A percentile compares a stretch with the other conserved stretches of the same genome.
Evolutionary conservation across 2,888 invertebrate genomes (phyloP).

Genomic region (Sarcophaga caerulescens): DNA sequence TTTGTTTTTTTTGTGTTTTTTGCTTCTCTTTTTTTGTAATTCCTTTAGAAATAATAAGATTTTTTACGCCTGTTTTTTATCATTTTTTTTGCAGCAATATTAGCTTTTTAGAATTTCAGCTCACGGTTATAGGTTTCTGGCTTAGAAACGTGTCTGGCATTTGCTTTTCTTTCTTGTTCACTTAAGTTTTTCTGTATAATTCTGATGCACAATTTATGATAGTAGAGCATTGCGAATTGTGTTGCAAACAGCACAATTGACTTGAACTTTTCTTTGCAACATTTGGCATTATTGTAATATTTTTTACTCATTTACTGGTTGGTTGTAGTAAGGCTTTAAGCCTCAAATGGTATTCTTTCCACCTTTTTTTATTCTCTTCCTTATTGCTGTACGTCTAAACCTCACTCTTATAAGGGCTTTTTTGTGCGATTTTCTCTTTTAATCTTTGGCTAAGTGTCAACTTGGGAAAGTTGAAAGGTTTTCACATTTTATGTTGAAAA

Average conservation of each 20-base stretch:
- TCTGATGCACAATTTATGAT: conserved; percentile 66
- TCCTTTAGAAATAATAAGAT: not conserved
- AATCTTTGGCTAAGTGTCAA: conserved; percentile 55
- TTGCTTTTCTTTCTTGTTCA: not conserved
- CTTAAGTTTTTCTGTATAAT: not conserved
- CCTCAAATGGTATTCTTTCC: not conserved
- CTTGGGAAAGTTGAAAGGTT: conserved; percentile 53
- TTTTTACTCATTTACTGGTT: conserved; percentile 9
- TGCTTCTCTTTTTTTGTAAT: not conserved
- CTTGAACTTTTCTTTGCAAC: conserved; percentile 47
- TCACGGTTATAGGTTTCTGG: conserved; percentile 67
- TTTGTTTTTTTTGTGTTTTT: not conserved
- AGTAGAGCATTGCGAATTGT: conserved; percentile 66
- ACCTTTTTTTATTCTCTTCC: conserved; percentile 12
- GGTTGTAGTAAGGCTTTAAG: not conserved
- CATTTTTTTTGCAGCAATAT: not conserved
- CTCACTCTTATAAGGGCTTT: conserved; percentile 15
- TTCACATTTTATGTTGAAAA: conserved; percentile 20
- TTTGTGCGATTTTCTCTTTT: conserved; percentile 34
- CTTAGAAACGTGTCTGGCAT: conserved; percentile 67
- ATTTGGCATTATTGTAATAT: not conserved
- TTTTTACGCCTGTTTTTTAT: not conserved
- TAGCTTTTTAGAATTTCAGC: conserved; percentile 62
- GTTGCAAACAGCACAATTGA: conserved; percentile 31
- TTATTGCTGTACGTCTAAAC: not conserved